Evolutionary conservation across 2,797 vertebrate species (phyloP).

Genomic region (Aphelocoma californica): DNA sequence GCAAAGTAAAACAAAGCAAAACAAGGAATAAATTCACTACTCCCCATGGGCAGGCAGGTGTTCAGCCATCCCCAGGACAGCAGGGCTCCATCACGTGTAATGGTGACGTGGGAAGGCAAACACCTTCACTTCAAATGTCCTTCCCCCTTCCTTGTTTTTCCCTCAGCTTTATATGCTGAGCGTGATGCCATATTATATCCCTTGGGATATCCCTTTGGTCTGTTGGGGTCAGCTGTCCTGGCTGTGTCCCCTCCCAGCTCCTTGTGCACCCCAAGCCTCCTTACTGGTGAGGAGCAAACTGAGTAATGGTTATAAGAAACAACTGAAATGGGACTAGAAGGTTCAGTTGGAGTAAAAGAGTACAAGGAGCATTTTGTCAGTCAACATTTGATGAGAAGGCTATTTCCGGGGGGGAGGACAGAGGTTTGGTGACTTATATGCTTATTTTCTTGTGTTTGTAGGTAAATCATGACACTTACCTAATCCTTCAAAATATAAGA

Average conservation of each 20-base stretch:
- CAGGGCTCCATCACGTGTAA: rapidly evolving
- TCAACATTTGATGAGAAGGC: neutral
- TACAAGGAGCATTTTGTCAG: neutral
- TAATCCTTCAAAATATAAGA: neutral
- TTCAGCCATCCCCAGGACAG: neutral
- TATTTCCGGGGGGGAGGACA: neutral
- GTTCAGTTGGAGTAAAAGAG: neutral
- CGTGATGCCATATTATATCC: neutral
- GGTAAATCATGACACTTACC: neutral
- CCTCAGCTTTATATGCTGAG: neutral
- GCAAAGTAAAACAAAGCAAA: neutral
- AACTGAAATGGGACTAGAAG: neutral
- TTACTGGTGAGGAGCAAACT: neutral
- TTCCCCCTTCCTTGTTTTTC: neutral
- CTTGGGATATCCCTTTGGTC: neutral
- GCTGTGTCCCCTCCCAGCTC: neutral
- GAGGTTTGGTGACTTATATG: neutral
- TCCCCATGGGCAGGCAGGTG: neutral
- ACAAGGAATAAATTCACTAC: neutral
- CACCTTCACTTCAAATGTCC: neutral
- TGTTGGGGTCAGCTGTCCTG: neutral
- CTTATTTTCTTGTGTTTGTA: neutral
- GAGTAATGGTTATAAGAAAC: neutral
- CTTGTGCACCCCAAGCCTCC: neutral
- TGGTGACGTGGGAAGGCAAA: neutral